Base-by-base conservation (phyloP, 2,888 invertebrate genomes). In the Polyommatus icarus region DNA sequence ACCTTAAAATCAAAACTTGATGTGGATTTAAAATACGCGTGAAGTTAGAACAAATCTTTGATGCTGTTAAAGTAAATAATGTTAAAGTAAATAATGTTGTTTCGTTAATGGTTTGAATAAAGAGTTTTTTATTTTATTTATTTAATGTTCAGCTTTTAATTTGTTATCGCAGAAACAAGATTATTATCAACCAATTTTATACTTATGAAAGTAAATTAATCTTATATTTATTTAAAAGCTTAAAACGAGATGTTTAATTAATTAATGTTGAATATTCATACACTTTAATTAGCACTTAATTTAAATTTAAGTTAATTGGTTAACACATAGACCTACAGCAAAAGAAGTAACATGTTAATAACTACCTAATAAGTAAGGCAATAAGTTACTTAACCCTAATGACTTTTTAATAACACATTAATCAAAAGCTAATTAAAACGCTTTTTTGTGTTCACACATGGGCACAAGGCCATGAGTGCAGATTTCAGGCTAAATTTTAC, bases 401-500 rank as follows among this genome's bases (percentile, higher is more conserved):
- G 67, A 32, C 29, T 29, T 67, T 67, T 67, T 29, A 61, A 67
- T 67, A 67, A 6, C 67, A 67, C 67, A 67, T 67, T 67, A 15
- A 67, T 67, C 29, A 67, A 29, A 67, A 29, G 29, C 29, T 67
- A 67, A 67, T 67, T 29, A 29, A 12, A 67, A 4, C 24, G 12
- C 8, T 12, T 67, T 29, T 59, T 61, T 61, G 2, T 24, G 10
- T 20, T 54, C 29, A 67, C 67, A 67, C 67, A 29, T 67, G 67
- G 29, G 20, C n/a, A 24, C 20, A 3, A n/a, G 59, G 8, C 61
- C 24, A 24, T 61, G 61, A 4, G 29, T 67, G 67, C 67, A 67
- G 29, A 67, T 29, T 67, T 67, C 29, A 67, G 4, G 12, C 15
- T 15, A 29, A 15, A 61, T 24, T 61, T 67, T 29, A 67, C 5